phyloP scores from a whole-genome alignment of 2,113 vertebrate species.

The Chaenogobius annularis region DNA sequence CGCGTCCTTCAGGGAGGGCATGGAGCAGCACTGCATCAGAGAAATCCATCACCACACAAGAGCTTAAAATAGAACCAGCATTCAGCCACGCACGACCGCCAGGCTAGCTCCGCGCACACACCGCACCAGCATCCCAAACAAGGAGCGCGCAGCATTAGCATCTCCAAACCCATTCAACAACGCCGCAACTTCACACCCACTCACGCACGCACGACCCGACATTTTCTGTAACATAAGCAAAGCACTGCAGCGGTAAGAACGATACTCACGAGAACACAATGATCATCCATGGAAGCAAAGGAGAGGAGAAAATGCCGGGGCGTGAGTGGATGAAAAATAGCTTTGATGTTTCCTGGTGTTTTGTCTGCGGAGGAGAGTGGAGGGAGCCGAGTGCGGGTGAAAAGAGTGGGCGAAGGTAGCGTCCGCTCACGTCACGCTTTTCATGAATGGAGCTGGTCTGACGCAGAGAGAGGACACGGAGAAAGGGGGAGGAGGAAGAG shows the following conservation, averaged over 20 bases:
- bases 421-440: slow-evolving; percentile 77
- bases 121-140: slow-evolving; percentile 33
- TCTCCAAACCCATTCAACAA: neutral
- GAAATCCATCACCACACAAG: slow-evolving; percentile 53
- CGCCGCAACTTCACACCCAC: neutral
- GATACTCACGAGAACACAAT: slow-evolving; percentile 71
- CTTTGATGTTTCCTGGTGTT: neutral
- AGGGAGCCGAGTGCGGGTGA: neutral
- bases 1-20: slow-evolving; percentile 77
- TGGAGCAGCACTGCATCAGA: slow-evolving; percentile 68
- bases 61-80: slow-evolving; percentile 70
- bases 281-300: slow-evolving; percentile 47
- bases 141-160: neutral
- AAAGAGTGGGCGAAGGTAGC: slow-evolving; percentile 58
- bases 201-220: slow-evolving; percentile 11
- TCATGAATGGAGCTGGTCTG: slow-evolving; percentile 80
- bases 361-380: neutral
- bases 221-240: neutral
- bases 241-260: slow-evolving; percentile 31
- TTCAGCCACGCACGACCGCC: slow-evolving; percentile 39
- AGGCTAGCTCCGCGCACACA: slow-evolving; percentile 33
- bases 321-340: neutral
- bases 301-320: neutral
- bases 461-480: slow-evolving; percentile 68
- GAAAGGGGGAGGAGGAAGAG: slow-evolving; percentile 14